Percentiles rank a stretch among this genome's conserved stretches.
These are phyloP conservation scores for Lutjanus argentimaculatus DNA, from an alignment of 2,797 vertebrate species.

Conservation along the genomic window DNA sequence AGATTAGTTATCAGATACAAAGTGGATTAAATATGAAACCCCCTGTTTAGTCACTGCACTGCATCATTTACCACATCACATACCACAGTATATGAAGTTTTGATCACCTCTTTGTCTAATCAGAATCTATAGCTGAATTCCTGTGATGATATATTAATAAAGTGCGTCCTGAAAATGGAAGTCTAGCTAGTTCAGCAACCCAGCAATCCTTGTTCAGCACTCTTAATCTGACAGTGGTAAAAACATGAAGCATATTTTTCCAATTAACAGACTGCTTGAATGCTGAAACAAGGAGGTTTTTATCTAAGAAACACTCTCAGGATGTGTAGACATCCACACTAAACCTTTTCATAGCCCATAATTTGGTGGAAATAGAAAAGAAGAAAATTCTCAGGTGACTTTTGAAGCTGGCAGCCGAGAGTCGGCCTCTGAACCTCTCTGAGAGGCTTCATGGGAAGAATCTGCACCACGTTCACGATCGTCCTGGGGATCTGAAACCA, in stretches of 20 bases:
- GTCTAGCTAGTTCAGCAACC: neutral
- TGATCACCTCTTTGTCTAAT: neutral
- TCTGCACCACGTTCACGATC: conserved; percentile 83
- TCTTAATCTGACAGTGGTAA: neutral
- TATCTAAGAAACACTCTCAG: neutral
- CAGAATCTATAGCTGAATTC: neutral
- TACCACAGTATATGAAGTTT: neutral
- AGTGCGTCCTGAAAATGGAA: too few relatives aligned
- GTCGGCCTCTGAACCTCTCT: conserved; percentile 67
- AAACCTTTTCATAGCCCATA: neutral
- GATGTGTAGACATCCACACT: neutral
- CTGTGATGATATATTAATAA: neutral
- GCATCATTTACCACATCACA: neutral
- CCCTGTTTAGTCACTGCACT: neutral
- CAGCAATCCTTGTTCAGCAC: neutral
- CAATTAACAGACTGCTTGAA: neutral
- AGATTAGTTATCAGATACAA: neutral
- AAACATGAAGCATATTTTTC: neutral
- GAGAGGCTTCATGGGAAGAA: conserved; percentile 71
- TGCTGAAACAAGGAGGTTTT: neutral
- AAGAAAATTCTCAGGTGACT: conserved; percentile 23
- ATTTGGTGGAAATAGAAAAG: neutral
- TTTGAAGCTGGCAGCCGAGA: conserved; percentile 76
- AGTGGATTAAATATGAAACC: neutral
- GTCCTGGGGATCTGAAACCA: conserved; percentile 77